Evolutionary conservation across 2,888 invertebrate genomes (phyloP), one percentile per base, ranked within the genome.

Genomic region (Tromatobia lineatoria): DNA sequence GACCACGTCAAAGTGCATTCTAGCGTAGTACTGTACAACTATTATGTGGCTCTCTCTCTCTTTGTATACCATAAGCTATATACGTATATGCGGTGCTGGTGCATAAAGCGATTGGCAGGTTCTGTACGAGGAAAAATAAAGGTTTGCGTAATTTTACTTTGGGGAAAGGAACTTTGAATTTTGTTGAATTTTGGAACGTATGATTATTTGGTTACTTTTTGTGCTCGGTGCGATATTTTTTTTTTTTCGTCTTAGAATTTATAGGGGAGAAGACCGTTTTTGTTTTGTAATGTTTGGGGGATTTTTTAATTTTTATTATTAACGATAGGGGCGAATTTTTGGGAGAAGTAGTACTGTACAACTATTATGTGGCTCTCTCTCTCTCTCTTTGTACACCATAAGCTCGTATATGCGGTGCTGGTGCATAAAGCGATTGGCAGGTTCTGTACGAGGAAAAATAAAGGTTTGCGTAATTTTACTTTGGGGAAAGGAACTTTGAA

Each of bases 1-100:
- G 87, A 87, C 86, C 90, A 88, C 91, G 90, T 92, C 91, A 91
- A 90, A 91, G 90, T 89, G 89, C 90, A 90, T 91, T 91, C 90
- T 90, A 87, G 89, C 88, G 88, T 87, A 87, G 88, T 87, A 87
- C 87, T 88, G 88, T 88, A 88, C 29, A 81, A 66, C 66, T 57
- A 66, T 74, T 74, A 67, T 42, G 78, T 70, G 70, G 61, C 45
- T 42, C 23, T 23, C 54, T 2, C 45, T 45, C 34, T 8, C 38
- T 38, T 29, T 29, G 47, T 47, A 18, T 18, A 38, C 38, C 10
- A 50, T n/a, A 50, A 50, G 50, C 4, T 50, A n/a, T n/a, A n/a
- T n/a, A n/a, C n/a, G n/a, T 10, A 10, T 38, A 7, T 18, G 15
- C 18, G 50, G 50, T 50, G 50, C 18, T 18, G 7, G 50, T 50